Evolutionary conservation across 1,140 invertebrate genomes (phyloP).

Genomic region (Caenorhabditis latens): DNA sequence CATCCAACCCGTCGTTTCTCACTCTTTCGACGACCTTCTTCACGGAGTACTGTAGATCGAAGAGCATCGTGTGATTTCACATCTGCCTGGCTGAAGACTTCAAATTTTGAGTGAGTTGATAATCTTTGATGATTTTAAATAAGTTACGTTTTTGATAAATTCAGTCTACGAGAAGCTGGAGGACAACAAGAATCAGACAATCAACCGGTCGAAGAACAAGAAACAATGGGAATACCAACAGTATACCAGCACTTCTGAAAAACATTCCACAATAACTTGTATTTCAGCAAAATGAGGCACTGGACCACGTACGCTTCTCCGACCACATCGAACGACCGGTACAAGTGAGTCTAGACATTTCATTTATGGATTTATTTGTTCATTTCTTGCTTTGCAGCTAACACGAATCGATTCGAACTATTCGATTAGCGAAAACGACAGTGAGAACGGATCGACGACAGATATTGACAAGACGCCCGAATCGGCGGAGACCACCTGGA

Average conservation of each 20-base stretch:
- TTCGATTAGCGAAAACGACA: constrained; percentile 23
- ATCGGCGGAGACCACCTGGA: constrained; percentile 37
- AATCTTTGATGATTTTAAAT: background rate
- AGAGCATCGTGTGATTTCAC: constrained; percentile 18
- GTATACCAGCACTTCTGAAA: background rate
- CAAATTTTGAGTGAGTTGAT: constrained; percentile 60
- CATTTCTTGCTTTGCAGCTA: background rate
- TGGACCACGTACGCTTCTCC: constrained; percentile 14
- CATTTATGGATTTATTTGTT: too few species aligned
- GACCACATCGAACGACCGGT: constrained; percentile 9
- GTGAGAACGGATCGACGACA: constrained; percentile 4
- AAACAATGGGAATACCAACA: constrained; percentile 15
- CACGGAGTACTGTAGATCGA: background rate
- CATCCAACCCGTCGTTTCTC: constrained; percentile 37
- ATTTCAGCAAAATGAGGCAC: background rate
- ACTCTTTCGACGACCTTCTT: background rate
- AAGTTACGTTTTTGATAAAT: background rate
- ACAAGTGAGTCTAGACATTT: constrained; percentile 28
- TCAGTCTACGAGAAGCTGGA: background rate
- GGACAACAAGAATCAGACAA: background rate
- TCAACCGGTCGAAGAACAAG: background rate
- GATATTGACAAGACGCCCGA: constrained; percentile 50
- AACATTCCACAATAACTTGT: background rate
- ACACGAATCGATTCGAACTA: constrained; percentile 44
- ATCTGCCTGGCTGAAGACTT: constrained; percentile 45